These are phyloP conservation scores for Bombycilla garrulus DNA, from an alignment of 2,113 vertebrate genomes.

Conservation along the genomic window DNA sequence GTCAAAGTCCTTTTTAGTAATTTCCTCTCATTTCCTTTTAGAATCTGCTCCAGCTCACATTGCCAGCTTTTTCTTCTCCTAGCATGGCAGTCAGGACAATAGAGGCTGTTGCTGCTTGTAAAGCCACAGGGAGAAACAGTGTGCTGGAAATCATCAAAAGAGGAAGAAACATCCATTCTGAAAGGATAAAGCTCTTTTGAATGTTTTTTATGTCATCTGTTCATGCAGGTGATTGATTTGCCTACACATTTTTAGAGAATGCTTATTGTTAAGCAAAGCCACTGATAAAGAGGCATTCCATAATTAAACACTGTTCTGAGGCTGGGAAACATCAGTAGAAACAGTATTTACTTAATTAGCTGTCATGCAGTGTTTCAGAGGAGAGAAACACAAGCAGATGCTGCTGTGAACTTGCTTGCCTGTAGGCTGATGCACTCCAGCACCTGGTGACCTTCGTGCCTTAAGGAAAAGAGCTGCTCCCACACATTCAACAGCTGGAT, in stretches of 20 bases:
- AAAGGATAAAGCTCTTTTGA: neutral
- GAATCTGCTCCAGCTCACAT: neutral
- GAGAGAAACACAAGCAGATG: neutral
- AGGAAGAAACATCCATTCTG: neutral
- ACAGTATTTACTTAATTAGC: neutral
- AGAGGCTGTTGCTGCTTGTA: neutral
- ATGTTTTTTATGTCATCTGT: neutral
- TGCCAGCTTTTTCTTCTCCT: neutral
- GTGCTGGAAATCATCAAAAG: neutral
- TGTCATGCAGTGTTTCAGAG: neutral
- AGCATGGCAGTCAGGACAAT: neutral
- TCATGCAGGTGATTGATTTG: neutral
- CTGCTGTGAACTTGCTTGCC: neutral
- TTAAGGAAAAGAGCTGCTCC: neutral
- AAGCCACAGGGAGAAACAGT: neutral
- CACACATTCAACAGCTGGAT: neutral
- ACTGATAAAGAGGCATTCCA: neutral
- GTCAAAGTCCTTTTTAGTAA: neutral
- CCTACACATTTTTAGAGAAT: neutral
- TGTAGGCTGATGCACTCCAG: neutral
- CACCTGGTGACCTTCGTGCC: neutral
- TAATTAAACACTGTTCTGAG: constrained; percentile 6
- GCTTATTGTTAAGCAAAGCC: neutral
- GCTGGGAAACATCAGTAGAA: neutral
- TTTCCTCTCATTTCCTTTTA: neutral